A percentile compares a stretch with the other conserved stretches of the same genome.
These are phyloP conservation scores for Acrocephalus kingi DNA, from an alignment of 2,113 vertebrate species.

Conservation along the genomic window DNA sequence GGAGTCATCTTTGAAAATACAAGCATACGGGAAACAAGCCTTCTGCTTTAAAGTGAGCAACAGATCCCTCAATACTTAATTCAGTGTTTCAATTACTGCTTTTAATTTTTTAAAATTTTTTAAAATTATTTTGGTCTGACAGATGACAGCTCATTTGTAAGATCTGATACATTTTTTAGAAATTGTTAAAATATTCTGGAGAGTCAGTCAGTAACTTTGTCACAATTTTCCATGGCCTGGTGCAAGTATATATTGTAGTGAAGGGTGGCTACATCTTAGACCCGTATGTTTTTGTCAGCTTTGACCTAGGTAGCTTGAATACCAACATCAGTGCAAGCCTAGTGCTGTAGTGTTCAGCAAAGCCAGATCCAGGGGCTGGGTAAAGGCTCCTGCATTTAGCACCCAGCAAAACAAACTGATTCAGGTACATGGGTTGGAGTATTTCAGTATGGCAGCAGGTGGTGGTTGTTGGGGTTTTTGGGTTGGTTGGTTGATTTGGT, in stretches of 20 bases:
- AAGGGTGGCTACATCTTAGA: not conserved
- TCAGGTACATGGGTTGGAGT: not conserved
- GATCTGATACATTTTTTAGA: not conserved
- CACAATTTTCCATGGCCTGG: not conserved
- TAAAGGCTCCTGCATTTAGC: not conserved
- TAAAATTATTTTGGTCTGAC: not conserved
- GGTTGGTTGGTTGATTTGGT: not conserved
- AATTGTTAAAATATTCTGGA: not conserved
- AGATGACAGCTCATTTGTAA: not conserved
- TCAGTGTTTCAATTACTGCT: not conserved
- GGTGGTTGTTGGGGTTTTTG: not conserved
- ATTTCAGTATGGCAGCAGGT: not conserved
- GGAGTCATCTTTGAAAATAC: not conserved
- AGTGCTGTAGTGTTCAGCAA: not conserved
- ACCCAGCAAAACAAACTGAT: not conserved
- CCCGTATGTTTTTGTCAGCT: not conserved
- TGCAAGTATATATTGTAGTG: not conserved
- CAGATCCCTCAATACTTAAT: not conserved
- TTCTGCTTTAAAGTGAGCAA: not conserved
- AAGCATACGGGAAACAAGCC: not conserved
- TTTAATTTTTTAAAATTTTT: not conserved
- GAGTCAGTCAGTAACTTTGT: not conserved
- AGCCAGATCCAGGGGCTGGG: not conserved
- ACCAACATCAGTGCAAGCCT: not conserved
- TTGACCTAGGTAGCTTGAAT: not conserved